Conservation (phyloP, 2,888 invertebrate genomes). For the Hermodice carunculata region DNA sequence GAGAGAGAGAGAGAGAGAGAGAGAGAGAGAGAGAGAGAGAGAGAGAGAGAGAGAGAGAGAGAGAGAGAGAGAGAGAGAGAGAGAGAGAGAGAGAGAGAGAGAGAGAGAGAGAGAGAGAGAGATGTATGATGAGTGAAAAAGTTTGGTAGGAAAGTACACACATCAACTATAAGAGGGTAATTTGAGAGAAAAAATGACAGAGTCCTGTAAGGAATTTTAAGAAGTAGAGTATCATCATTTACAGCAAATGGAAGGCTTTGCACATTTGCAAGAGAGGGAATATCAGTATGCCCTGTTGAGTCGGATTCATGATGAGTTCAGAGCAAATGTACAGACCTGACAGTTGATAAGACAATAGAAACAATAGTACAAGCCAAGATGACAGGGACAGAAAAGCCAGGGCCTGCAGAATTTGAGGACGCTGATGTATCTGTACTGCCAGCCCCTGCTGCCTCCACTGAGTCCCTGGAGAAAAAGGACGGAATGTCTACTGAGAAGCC, state of each 20-base stretch:
- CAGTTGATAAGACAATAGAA: conserved; percentile 91
- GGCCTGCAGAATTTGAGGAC: conserved; percentile 72
- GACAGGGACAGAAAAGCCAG: conserved; percentile 92
- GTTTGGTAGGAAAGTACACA: conserved; percentile 93
- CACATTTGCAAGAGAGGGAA: conserved; percentile 80
- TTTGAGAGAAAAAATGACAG: conserved; percentile 96
- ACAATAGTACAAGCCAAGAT: conserved; percentile 93
- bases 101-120: no score
- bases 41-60: no score
- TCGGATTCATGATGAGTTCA: conserved; percentile 94
- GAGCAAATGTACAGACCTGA: conserved; percentile 91
- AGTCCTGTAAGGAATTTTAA: conserved; percentile 83
- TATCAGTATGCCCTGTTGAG: conserved; percentile 92
- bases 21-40: no score
- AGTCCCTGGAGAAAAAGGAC: conserved; percentile 35
- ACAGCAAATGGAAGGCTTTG: conserved; percentile 95
- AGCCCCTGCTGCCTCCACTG: conserved; percentile 46
- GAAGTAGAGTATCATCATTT: conserved; percentile 93
- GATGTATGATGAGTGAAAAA: conserved; percentile 95
- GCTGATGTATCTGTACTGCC: conserved; percentile 67
- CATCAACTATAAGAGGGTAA: conserved; percentile 87
- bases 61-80: no score
- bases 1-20: no score
- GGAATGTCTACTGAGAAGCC: conserved; percentile 33
- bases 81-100: no score